These are phyloP conservation scores for Carcharodon carcharias DNA, from an alignment of 2,797 vertebrate genomes.

Conservation along the genomic window DNA sequence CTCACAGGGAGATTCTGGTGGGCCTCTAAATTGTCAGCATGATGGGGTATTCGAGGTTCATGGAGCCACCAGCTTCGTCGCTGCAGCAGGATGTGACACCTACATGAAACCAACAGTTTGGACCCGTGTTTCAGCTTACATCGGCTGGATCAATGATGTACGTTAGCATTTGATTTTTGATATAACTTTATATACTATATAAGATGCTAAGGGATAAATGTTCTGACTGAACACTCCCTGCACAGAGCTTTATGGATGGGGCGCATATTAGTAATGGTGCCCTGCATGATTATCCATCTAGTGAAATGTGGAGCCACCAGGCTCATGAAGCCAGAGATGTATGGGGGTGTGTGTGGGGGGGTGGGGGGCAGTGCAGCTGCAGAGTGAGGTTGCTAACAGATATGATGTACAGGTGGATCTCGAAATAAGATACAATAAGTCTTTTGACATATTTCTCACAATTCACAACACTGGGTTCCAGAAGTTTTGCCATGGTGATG, in stretches of 20 bases:
- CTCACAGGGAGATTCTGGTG: conserved; percentile 77
- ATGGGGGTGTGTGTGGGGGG: no score
- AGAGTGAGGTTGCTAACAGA: neutral
- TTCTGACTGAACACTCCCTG: neutral
- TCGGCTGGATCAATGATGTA: conserved; percentile 71
- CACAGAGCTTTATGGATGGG: neutral
- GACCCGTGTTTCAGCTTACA: conserved; percentile 74
- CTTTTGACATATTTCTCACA: neutral
- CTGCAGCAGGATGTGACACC: conserved; percentile 67
- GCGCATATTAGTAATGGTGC: neutral
- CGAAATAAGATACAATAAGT: neutral
- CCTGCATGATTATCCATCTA: neutral
- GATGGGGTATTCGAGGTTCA: conserved; percentile 66
- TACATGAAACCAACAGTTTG: conserved; percentile 73
- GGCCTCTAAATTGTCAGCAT: conserved; percentile 75
- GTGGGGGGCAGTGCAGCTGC: neutral
- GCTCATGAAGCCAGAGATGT: neutral
- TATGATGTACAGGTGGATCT: neutral
- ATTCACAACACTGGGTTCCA: neutral
- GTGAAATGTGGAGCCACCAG: neutral
- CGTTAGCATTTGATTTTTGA: conserved; percentile 48
- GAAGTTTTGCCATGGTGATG: neutral
- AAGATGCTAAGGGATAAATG: neutral
- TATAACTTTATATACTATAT: neutral
- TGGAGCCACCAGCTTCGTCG: conserved; percentile 84